Percentiles rank a stretch among this genome's conserved stretches.
Conservation (phyloP, 2,888 invertebrate species). For the Pseudolycoriella hygida region DNA sequence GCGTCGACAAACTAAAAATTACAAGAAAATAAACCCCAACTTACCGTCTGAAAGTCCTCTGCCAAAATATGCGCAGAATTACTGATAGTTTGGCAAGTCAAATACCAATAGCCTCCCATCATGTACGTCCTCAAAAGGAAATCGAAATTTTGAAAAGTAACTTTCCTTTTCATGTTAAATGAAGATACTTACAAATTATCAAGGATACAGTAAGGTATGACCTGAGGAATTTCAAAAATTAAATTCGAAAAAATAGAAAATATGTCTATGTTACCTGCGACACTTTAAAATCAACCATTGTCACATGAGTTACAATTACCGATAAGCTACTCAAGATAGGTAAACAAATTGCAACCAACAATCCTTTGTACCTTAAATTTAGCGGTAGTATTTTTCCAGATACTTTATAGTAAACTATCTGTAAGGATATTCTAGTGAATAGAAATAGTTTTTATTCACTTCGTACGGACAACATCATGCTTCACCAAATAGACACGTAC, state of each 20-base stretch:
- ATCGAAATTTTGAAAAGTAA: no score
- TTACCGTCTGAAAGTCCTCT: constrained; percentile 46
- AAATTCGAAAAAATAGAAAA: neutral
- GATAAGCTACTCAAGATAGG: constrained; percentile 43
- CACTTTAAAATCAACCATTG: constrained; percentile 49
- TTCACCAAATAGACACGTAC: no score
- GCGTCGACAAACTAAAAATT: no score
- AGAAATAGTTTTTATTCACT: no score
- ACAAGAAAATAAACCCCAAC: no score
- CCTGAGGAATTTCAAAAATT: constrained; percentile 19
- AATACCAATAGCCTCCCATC: constrained; percentile 53
- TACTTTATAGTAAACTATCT: constrained; percentile 41
- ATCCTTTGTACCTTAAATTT: constrained; percentile 37
- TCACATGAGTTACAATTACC: constrained; percentile 48
- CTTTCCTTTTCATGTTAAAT: no score
- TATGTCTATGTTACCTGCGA: constrained; percentile 32
- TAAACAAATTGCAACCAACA: constrained; percentile 37
- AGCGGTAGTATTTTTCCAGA: constrained; percentile 38
- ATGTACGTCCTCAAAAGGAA: constrained; percentile 32
- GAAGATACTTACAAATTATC: constrained; percentile 34
- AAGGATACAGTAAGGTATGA: constrained; percentile 49
- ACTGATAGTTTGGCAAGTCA: constrained; percentile 46
- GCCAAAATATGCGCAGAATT: constrained; percentile 44
- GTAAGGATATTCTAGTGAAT: no score
- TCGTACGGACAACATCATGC: no score